Evolutionary conservation across 1,140 invertebrate genomes (phyloP).

Genomic region (Leptinotarsa defecta): DNA sequence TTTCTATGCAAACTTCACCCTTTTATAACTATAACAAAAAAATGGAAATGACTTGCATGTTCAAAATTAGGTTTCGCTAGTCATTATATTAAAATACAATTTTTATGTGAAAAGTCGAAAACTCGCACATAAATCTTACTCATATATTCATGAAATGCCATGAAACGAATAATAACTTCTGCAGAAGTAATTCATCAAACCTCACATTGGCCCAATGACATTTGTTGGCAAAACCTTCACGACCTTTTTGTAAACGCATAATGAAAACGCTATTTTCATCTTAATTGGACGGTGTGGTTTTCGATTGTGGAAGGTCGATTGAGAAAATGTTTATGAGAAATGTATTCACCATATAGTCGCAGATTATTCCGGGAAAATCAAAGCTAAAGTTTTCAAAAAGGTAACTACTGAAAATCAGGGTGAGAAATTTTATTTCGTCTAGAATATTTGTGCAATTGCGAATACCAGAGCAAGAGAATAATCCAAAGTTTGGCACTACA

Average conservation of each 20-base stretch:
- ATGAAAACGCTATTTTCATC: conserved; percentile 12
- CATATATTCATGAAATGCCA: conserved; percentile 14
- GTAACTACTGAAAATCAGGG: no score
- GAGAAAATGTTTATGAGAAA: no score
- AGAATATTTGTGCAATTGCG: no score
- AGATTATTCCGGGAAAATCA: no score
- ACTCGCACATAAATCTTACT: background rate
- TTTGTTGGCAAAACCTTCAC: background rate
- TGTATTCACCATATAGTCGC: no score
- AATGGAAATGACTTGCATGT: background rate
- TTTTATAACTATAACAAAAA: background rate
- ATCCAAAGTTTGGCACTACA: no score
- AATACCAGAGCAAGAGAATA: no score
- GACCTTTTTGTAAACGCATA: conserved; percentile 11
- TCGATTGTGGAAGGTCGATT: conserved; percentile 8
- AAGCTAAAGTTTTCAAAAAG: no score
- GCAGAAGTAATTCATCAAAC: conserved; percentile 10
- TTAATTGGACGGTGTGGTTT: background rate
- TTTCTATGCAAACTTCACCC: background rate
- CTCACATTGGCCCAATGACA: conserved; percentile 13
- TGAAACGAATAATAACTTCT: background rate
- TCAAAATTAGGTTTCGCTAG: background rate
- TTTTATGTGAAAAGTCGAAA: conserved; percentile 1
- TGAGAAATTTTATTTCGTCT: no score
- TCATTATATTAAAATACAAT: background rate